Evolutionary conservation across 2,113 vertebrate species (phyloP).

Genomic region (Centropus unirufus): DNA sequence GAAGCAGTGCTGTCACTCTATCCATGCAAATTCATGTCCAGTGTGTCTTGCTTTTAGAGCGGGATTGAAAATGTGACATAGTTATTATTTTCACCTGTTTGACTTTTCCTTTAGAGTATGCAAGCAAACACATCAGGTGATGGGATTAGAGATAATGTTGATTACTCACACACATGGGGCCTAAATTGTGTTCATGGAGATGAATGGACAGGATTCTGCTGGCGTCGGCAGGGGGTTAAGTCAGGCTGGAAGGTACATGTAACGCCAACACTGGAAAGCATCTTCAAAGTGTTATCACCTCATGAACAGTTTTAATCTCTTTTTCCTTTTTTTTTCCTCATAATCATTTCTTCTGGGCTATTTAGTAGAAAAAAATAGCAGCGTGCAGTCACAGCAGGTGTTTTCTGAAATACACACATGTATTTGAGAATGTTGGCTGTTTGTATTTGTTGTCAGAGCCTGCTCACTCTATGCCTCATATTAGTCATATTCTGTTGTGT

Average conservation of each 20-base stretch:
- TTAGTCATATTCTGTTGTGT: conserved; percentile 27
- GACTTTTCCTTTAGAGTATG: conserved; percentile 4
- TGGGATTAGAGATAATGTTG: conserved; percentile 47
- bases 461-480: conserved; percentile 19
- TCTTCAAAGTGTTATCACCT: conserved; percentile 50
- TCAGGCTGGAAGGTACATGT: neutral
- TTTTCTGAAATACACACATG: conserved; percentile 18
- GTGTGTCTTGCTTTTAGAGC: neutral
- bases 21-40: neutral
- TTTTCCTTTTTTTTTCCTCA: conserved; percentile 26
- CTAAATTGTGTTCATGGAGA: neutral
- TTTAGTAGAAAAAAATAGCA: conserved; percentile 33
- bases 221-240: neutral
- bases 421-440: neutral
- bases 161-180: neutral
- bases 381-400: conserved; percentile 56
- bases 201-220: neutral
- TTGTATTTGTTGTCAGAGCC: conserved; percentile 53
- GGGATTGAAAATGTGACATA: neutral
- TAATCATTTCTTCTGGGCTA: conserved; percentile 56
- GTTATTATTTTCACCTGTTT: conserved; percentile 23
- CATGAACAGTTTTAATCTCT: conserved; percentile 42
- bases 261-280: conserved; percentile 24
- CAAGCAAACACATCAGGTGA: conserved; percentile 33
- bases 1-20: neutral